Evolutionary conservation across 1,140 invertebrate species (phyloP).

Genomic region (Mactra quadrangularis): DNA sequence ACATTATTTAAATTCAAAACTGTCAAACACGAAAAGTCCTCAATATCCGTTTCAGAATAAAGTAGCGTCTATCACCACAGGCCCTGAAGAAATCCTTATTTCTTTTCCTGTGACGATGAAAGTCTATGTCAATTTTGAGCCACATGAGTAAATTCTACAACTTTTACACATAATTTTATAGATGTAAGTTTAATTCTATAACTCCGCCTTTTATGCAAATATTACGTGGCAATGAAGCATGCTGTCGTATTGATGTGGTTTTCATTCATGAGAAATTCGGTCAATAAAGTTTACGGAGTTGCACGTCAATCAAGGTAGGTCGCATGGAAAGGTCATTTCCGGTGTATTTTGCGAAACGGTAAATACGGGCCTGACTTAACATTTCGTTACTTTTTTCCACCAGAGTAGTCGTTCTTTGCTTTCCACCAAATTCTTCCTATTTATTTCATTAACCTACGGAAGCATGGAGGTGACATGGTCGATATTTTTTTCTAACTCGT

Average conservation of each 20-base stretch:
- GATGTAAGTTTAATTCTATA: neutral
- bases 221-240: neutral
- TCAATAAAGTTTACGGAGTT: constrained; percentile 10
- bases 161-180: constrained; percentile 29
- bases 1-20: no score
- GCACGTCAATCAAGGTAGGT: constrained; percentile 29
- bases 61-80: no score
- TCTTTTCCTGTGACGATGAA: neutral
- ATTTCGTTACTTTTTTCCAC: no score
- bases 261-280: constrained; percentile 39
- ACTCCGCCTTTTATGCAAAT: constrained; percentile 48
- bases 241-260: constrained; percentile 3
- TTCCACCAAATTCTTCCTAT: no score
- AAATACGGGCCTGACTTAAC: no score
- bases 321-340: constrained; percentile 24
- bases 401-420: no score
- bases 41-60: no score
- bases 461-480: no score
- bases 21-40: no score
- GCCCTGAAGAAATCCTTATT: no score
- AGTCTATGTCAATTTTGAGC: neutral
- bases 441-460: no score
- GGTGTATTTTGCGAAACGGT: neutral
- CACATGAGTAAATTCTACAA: constrained; percentile 17
- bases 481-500: no score